Percentiles rank a stretch among this genome's conserved stretches.
Conservation (phyloP, 2,797 vertebrate genomes). For the Cyprinodon diabolis region DNA sequence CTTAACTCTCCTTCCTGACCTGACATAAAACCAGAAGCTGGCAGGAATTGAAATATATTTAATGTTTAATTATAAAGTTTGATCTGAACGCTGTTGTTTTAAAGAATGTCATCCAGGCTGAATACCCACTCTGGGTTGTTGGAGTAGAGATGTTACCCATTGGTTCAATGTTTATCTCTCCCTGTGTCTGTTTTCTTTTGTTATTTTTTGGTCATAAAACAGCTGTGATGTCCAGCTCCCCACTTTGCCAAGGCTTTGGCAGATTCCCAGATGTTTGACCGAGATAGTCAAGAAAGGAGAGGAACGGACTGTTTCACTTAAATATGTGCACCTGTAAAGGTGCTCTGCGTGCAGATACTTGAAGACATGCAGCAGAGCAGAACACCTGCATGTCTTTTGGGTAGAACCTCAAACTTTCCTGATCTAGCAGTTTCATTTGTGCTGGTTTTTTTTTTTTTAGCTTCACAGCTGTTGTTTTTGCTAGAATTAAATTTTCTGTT, state of each 20-base stretch:
- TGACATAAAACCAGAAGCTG: slow-evolving; percentile 26
- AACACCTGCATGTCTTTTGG: slow-evolving; percentile 49
- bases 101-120: slow-evolving; percentile 30
- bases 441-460: not conserved
- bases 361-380: slow-evolving; percentile 44
- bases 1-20: slow-evolving; percentile 45
- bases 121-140: slow-evolving; percentile 58
- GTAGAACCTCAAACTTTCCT: slow-evolving; percentile 47
- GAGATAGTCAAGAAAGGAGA: slow-evolving; percentile 67
- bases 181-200: slow-evolving; percentile 15
- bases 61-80: slow-evolving; percentile 30
- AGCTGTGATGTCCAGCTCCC: slow-evolving; percentile 78
- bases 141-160: slow-evolving; percentile 74
- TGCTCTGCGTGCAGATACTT: slow-evolving; percentile 19
- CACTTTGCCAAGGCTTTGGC: slow-evolving; percentile 61
- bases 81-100: not conserved
- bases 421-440: slow-evolving; percentile 39
- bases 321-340: slow-evolving; percentile 47
- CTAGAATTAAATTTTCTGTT: no score
- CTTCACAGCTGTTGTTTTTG: not conserved
- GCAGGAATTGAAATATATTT: slow-evolving; percentile 24
- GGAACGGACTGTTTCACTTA: slow-evolving; percentile 22
- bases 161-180: slow-evolving; percentile 36
- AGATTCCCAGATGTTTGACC: slow-evolving; percentile 76
- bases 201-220: slow-evolving; percentile 38